Evolutionary conservation across 2,888 invertebrate species (phyloP), one percentile per base, ranked within the genome.

Genomic region (Limnephilus lunatus): DNA sequence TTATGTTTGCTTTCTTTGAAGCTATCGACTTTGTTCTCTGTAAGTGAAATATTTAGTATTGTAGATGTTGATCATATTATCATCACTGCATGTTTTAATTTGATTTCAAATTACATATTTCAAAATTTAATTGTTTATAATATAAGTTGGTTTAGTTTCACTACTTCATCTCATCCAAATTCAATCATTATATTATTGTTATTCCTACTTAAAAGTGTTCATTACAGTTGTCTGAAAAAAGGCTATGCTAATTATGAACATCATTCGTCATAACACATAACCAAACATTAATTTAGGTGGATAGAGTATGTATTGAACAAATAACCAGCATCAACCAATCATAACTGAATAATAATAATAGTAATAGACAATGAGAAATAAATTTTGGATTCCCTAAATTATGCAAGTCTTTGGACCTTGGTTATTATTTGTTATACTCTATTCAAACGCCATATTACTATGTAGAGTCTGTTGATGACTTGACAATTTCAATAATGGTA

Each of bases 361-460:
- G 7, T 25, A 25, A n/a, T 68, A 9, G 7, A 68, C 1, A 2
- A n/a, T 68, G 44, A 44, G 25, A 9, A 68, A 68, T 25, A 9
- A 68, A 25, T 53, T n/a, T 25, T n/a, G 25, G 25, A 25, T 68
- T 68, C 68, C 19, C 68, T 68, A 68, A n/a, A 68, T 68, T 25
- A n/a, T 68, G 68, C 25, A 68, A 68, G 19, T 25, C 5, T 25
- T 7, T 68, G 68, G 25, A n/a, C 25, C 9, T 68, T 68, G 68
- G 25, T 68, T 68, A 68, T 68, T 68, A 68, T 68, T 68, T 68
- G 25, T 68, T 68, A 2, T 25, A 68, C 68, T 68, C 68, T 83
- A 35, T 83, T 25, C 35, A 83, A 85, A 87, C 48, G 91, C 91
- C 87, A 91, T 91, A 91, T 91, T 91, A 91, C 9, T 87, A 44